A percentile compares a stretch with the other conserved stretches of the same genome.
These are phyloP conservation scores for Pseudomyrmex gracilis DNA, from an alignment of 1,140 invertebrate species.

Conservation along the genomic window DNA sequence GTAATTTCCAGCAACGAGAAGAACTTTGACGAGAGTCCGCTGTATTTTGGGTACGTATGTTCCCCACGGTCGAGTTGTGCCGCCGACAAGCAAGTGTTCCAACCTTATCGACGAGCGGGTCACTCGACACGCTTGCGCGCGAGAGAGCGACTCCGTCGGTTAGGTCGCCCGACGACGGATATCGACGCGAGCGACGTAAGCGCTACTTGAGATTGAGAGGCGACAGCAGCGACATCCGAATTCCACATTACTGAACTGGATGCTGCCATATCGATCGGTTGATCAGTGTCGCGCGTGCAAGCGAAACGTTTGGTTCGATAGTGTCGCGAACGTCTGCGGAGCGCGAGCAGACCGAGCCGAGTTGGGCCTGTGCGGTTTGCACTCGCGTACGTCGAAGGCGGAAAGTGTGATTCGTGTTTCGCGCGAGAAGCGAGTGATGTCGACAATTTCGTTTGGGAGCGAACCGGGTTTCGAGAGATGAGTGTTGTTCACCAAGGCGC, in stretches of 20 bases:
- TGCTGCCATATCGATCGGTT: conserved; percentile 58
- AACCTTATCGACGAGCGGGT: too few relatives aligned
- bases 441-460: too few relatives aligned
- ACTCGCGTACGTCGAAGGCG: too few relatives aligned
- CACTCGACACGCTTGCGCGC: too few relatives aligned
- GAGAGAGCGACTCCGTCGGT: background rate
- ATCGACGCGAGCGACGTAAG: background rate
- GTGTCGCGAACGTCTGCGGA: conserved; percentile 38
- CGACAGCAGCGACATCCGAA: conserved; percentile 1
- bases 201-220: conserved; percentile 22
- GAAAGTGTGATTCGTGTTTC: background rate
- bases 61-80: background rate
- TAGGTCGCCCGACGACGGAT: background rate
- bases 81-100: background rate
- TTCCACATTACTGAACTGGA: conserved; percentile 16
- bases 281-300: conserved; percentile 57
- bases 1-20: too few relatives aligned
- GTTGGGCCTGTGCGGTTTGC: background rate
- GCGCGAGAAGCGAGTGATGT: conserved; percentile 24
- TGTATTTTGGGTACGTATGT: background rate
- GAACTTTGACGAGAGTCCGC: too few relatives aligned
- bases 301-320: conserved; percentile 51
- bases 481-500: too few relatives aligned
- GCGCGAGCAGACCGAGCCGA: background rate
- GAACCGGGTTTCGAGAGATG: too few relatives aligned